Conservation (phyloP, 2,113 vertebrate species). For the Apaloderma vittatum region DNA sequence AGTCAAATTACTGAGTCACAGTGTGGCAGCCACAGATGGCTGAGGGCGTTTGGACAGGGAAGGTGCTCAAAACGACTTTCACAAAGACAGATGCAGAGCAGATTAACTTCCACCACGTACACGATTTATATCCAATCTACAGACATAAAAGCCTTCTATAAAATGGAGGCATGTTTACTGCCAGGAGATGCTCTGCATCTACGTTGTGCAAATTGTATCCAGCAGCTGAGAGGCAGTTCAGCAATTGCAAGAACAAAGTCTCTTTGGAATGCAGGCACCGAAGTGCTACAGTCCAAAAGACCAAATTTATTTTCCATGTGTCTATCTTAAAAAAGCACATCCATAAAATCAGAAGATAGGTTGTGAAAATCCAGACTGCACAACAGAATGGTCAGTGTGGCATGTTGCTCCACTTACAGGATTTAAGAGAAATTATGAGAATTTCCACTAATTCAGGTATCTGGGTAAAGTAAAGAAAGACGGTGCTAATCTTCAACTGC, state of each 20-base stretch:
- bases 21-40: neutral
- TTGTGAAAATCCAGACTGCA: neutral
- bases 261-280: neutral
- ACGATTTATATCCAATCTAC: neutral
- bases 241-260: neutral
- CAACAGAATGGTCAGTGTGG: neutral
- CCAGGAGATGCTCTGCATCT: neutral
- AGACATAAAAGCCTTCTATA: neutral
- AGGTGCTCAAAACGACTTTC: neutral
- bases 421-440: neutral
- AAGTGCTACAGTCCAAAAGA: neutral
- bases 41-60: neutral
- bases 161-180: neutral
- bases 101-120: neutral
- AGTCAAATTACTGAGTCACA: neutral
- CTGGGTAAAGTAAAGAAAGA: neutral
- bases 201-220: neutral
- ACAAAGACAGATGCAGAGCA: neutral
- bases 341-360: neutral
- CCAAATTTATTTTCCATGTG: neutral
- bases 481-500: neutral
- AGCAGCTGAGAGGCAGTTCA: neutral
- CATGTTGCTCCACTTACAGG: neutral
- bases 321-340: neutral
- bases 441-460: neutral